Evolutionary conservation across 2,888 invertebrate species (phyloP).

Genomic region (Isotomurus palustris): DNA sequence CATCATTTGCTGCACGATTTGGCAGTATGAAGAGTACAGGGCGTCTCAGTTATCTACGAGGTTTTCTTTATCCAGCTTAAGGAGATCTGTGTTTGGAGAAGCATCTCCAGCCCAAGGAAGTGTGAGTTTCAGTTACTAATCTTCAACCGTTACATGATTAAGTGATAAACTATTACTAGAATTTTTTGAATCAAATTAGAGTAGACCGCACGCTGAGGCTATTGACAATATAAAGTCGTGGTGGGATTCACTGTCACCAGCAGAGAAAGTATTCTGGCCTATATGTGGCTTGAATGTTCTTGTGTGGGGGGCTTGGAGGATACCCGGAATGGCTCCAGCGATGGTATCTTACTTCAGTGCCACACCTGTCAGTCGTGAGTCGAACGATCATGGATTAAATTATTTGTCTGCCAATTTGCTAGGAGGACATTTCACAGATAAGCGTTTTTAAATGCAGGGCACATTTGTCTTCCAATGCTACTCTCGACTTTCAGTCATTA

Average conservation of each 20-base stretch:
- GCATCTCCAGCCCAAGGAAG: constrained; percentile 2
- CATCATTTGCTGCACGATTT: constrained; percentile 71
- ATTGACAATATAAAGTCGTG: constrained; percentile 54
- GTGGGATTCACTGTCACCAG: constrained; percentile 69
- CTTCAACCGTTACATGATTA: neutral
- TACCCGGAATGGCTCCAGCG: constrained; percentile 63
- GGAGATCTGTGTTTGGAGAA: constrained; percentile 17
- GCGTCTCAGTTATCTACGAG: constrained; percentile 21
- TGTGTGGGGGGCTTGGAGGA: constrained; percentile 77
- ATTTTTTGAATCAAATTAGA: neutral
- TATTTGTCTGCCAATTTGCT: neutral
- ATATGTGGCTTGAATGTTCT: constrained; percentile 71
- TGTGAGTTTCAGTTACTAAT: constrained; percentile 6
- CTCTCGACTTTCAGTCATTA: constrained; percentile 94
- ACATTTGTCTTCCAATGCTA: constrained; percentile 80
- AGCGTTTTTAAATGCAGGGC: constrained; percentile 55
- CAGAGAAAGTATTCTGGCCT: constrained; percentile 72
- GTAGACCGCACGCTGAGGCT: constrained; percentile 45
- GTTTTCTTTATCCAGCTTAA: constrained; percentile 29
- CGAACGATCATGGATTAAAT: too few relatives aligned
- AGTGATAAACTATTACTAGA: neutral
- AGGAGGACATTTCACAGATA: neutral
- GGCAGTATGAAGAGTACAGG: constrained; percentile 75
- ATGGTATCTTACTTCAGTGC: constrained; percentile 84
- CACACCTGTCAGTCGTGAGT: constrained; percentile 71